Evolutionary conservation across 2,888 invertebrate species (phyloP).

Genomic region (Nasonovia ribisnigri): DNA sequence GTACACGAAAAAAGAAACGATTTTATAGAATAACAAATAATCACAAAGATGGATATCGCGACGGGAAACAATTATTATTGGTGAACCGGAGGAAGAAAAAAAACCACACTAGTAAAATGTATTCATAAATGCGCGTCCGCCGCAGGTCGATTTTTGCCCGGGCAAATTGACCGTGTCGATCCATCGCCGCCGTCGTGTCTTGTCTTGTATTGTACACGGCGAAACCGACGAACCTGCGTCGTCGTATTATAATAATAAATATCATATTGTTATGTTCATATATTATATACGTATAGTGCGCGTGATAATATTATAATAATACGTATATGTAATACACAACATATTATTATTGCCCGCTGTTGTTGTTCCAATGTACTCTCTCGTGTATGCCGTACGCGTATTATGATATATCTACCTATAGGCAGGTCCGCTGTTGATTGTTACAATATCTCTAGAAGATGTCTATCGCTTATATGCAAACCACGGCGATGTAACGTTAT

Average conservation of each 20-base stretch:
- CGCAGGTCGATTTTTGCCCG: conserved; percentile 33
- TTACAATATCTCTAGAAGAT: background rate
- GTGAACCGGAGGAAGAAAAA: background rate
- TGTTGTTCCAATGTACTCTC: background rate
- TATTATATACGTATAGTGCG: background rate
- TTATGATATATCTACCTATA: too few relatives aligned
- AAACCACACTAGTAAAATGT: background rate
- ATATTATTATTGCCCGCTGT: background rate
- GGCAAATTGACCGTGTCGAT: conserved; percentile 59
- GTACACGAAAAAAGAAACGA: background rate
- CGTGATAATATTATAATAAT: conserved; percentile 17
- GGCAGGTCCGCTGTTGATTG: background rate
- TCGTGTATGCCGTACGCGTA: background rate
- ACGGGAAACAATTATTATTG: background rate
- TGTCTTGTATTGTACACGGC: background rate
- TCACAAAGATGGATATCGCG: conserved; percentile 44
- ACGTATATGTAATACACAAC: background rate
- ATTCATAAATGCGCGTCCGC: conserved; percentile 55
- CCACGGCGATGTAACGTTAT: background rate
- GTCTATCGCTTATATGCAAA: background rate
- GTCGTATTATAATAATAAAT: background rate
- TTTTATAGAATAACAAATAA: conserved; percentile 23
- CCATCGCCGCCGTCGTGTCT: background rate
- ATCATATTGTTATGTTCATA: background rate
- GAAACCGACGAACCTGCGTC: background rate